Conservation (phyloP, 2,797 vertebrate genomes). For the Toxotes lorentzi region DNA sequence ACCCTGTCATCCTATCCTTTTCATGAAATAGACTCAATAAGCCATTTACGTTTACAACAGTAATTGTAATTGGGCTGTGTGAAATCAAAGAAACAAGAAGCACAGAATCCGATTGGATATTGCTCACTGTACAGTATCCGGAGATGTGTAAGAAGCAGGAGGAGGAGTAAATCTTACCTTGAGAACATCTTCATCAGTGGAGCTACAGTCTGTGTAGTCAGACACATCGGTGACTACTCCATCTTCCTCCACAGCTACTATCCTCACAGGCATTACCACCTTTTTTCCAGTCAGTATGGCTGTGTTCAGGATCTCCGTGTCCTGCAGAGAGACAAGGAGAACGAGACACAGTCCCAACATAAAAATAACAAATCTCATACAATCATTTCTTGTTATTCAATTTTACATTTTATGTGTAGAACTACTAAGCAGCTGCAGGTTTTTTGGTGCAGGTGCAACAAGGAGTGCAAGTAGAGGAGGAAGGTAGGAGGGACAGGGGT, state of each 20-base stretch:
- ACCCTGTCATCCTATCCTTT: too few relatives aligned
- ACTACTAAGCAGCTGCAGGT: not conserved
- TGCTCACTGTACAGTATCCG: too few relatives aligned
- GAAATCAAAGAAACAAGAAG: too few relatives aligned
- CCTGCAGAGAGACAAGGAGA: constrained; percentile 78
- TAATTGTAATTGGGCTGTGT: too few relatives aligned
- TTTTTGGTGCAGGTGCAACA: not conserved
- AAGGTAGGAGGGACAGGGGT: constrained; percentile 7
- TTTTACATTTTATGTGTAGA: not conserved
- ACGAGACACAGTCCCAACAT: not conserved
- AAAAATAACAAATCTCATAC: not conserved
- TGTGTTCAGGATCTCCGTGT: constrained; percentile 94
- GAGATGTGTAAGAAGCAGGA: not conserved
- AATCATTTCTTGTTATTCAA: not conserved
- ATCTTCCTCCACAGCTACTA: constrained; percentile 91
- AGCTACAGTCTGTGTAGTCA: constrained; percentile 90
- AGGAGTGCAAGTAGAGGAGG: constrained; percentile 1
- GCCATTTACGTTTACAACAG: too few relatives aligned
- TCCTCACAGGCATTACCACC: constrained; percentile 91
- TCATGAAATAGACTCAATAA: too few relatives aligned
- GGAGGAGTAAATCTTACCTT: constrained; percentile 84
- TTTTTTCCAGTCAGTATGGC: constrained; percentile 93
- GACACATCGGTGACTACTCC: constrained; percentile 88
- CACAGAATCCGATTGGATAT: too few relatives aligned
- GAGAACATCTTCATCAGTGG: constrained; percentile 92